These are phyloP conservation scores for Poeciliopsis gracilis DNA, from an alignment of 2,797 vertebrate genomes.

Conservation along the genomic window DNA sequence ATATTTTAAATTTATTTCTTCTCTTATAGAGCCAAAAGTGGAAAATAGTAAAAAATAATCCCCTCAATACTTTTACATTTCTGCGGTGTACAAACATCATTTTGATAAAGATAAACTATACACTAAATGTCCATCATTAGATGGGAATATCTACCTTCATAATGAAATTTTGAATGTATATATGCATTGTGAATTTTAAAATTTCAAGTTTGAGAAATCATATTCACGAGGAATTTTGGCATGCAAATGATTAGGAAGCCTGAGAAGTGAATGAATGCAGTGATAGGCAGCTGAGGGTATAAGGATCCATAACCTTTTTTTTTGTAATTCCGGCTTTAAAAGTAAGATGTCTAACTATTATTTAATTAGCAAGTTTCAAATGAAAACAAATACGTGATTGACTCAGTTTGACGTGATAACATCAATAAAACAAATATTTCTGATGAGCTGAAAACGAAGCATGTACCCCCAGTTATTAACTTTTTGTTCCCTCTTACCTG, in stretches of 20 bases:
- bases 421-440: not conserved
- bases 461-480: not conserved
- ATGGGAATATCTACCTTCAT: not conserved
- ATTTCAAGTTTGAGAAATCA: not conserved
- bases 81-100: not conserved
- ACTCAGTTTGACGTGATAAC: not conserved
- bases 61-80: not conserved
- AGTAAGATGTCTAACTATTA: not conserved
- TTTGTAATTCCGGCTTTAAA: not conserved
- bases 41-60: not conserved
- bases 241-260: not conserved
- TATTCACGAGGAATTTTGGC: not conserved
- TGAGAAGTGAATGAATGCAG: not conserved
- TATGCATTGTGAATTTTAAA: not conserved
- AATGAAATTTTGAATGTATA: not conserved
- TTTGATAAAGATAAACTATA: not conserved
- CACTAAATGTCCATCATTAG: not conserved
- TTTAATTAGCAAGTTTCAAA: not conserved
- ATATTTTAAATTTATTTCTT: not conserved
- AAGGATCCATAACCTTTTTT: not conserved
- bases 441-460: not conserved
- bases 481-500: conserved; percentile 3
- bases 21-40: not conserved
- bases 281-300: not conserved
- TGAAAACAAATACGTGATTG: not conserved